Evolutionary conservation across 2,113 vertebrate genomes (phyloP), one percentile per base, ranked within the genome.

Genomic region (Poecilia latipinna): DNA sequence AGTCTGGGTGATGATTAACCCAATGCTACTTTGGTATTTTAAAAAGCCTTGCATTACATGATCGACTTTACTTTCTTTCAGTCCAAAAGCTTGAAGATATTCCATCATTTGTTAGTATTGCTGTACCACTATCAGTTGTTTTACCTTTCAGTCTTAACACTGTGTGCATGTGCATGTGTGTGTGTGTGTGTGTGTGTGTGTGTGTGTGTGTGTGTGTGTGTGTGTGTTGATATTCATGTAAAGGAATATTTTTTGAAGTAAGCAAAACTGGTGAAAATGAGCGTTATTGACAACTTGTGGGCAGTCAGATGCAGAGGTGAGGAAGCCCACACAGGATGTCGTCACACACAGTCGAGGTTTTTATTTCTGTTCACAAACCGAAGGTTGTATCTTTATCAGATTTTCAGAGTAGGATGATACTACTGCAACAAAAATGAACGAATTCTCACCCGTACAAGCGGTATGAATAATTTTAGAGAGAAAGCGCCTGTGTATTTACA

Each of bases 211-310:
- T 29, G 29, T 29, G 29, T 29, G 29, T 3, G 22, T 54, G 7
- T 54, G 17, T 54, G 22, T 54, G 19, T 33, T 35, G 35, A 35
- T 3, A 57, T 15, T 42, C 39, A 42, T 3, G 1, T 15, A 42
- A 42, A 68, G 51, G n/a, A 33, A 28, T 24, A 61, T 76, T 8
- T 19, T n/a, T 82, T 54, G 10, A 68, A 1, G 1, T 48, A 76
- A 74, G 28, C 12, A n/a, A 37, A 57, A 63, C 17, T 26, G 65
- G 37, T 65, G 15, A 32, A 75, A 39, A 33, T 17, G 39, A 22
- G n/a, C 13, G 35, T 73, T 75, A 70, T 61, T 70, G 78, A 80
- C n/a, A 2, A 32, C n/a, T 10, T 61, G 71, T 70, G 68, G 68
- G 85, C 72, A 66, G 65, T 24, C 7, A 48, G 62, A 63, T 63